Base-by-base conservation (phyloP, 37 sponge, comb jelly and placozoan species). In the Axinella damicornis region DNA sequence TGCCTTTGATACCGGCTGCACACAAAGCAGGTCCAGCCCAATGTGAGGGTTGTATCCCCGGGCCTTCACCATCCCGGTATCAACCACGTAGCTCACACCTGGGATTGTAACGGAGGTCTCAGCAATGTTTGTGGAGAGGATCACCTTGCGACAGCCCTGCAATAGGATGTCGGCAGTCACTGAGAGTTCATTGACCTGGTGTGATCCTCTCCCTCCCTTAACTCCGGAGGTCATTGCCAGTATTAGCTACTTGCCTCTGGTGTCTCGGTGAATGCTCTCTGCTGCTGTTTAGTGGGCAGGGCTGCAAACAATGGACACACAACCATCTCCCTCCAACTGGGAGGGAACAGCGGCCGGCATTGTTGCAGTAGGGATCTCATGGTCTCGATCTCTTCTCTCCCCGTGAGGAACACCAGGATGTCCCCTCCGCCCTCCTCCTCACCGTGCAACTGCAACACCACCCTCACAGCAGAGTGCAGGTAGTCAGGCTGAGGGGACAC, bases 31-130 rank as follows among this genome's bases (percentile, higher is more conserved):
- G 46, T 98, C 98, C 87, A 98, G 71, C 13, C 92, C 97, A 73
- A 85, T 66, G 20, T 68, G 75, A n/a, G 97, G 90, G 61, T 93
- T 90, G 71, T 92, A 98, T 31, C 90, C 85, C 56, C 95, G 85
- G 41, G 84, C 92, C 81, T 98, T 98, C 74, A 98, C 96, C 85
- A 89, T 83, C 1, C 98, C 97, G 31, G 92, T 85, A 65, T 98
- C 98, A n/a, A 98, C 71, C 31, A 98, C 98, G 76, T 91, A 92
- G 55, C 73, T 88, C 52, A 98, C 83, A 15, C 92, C 94, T 9
- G 94, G 90, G 22, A 98, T 91, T 12, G 98, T 98, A 66, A 98
- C 77, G 0, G 98, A 98, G 20, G 98, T 95, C 72, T 98, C 98
- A 12, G 98, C 98, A 52, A 98, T 89, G 64, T 98, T 98, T 14